phyloP scores from a whole-genome alignment of 2,888 invertebrate genomes.

The Imbricaverruca yamaguchii region DNA sequence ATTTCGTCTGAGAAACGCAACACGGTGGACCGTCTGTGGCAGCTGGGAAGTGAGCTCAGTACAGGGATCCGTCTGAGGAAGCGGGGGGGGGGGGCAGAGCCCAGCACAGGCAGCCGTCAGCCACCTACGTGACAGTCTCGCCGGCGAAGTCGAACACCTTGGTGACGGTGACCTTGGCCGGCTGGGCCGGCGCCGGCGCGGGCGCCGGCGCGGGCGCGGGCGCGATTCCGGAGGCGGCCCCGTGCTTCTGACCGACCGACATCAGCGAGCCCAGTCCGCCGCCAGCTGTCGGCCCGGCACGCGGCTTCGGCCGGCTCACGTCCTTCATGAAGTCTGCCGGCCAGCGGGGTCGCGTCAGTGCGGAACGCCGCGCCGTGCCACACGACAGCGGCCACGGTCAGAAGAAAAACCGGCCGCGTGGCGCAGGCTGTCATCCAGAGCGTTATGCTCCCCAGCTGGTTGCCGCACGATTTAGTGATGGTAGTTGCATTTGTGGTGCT shows the following conservation, averaged over 20 bases:
- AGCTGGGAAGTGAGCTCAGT: background rate
- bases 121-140: background rate
- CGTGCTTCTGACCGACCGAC: background rate
- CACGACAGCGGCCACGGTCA: too few species aligned
- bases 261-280: background rate
- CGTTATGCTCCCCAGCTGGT: too few species aligned
- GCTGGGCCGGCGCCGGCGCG: background rate
- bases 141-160: conserved; percentile 19
- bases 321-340: conserved; percentile 3
- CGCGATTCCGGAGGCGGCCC: background rate
- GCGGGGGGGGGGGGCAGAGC: too few species aligned
- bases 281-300: background rate
- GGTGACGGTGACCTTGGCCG: background rate
- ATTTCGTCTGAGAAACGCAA: too few species aligned
- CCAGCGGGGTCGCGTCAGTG: too few species aligned
- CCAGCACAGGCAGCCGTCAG: background rate
- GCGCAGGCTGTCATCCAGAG: too few species aligned
- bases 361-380: too few species aligned
- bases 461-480: too few species aligned
- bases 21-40: too few species aligned
- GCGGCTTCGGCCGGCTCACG: background rate
- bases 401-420: too few species aligned
- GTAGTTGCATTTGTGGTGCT: too few species aligned
- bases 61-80: background rate
- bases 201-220: background rate